A percentile compares a stretch with the other conserved stretches of the same genome.
Evolutionary conservation across 2,113 vertebrate genomes (phyloP).

Genomic region (Aleadryas rufinucha): DNA sequence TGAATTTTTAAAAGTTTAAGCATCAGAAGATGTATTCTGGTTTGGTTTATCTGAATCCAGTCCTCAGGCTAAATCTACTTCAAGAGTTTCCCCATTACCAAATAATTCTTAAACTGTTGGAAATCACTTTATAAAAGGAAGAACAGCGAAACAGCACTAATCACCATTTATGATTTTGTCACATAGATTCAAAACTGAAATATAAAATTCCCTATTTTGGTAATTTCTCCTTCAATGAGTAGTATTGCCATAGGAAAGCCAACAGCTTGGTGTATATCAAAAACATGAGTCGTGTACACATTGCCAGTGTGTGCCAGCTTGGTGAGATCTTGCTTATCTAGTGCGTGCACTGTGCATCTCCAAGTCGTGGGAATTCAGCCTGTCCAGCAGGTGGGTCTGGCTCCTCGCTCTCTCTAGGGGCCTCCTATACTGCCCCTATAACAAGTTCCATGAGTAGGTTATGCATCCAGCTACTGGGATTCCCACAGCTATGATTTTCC

Average conservation of each 20-base stretch:
- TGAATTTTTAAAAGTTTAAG: background rate
- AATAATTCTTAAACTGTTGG: background rate
- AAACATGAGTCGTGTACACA: background rate
- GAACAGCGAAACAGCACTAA: background rate
- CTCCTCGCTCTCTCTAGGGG: background rate
- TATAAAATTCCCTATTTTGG: background rate
- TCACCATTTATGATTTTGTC: background rate
- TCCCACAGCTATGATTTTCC: fast-evolving
- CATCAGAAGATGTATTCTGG: background rate
- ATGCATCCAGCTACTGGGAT: background rate
- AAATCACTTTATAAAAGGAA: background rate
- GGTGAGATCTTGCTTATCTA: background rate
- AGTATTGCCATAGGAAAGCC: background rate
- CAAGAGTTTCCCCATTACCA: background rate
- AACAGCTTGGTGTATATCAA: background rate
- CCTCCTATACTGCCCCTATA: background rate
- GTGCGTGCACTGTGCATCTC: background rate
- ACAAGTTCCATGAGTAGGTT: fast-evolving
- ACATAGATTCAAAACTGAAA: background rate
- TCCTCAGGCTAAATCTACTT: background rate
- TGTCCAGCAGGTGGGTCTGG: background rate
- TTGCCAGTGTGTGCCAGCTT: background rate
- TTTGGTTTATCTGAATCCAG: background rate
- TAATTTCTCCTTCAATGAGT: background rate
- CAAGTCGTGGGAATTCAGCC: background rate